Evolutionary conservation across 2,888 invertebrate genomes (phyloP), one percentile per base, ranked within the genome.

Genomic region (Drosophila subquinaria): DNA sequence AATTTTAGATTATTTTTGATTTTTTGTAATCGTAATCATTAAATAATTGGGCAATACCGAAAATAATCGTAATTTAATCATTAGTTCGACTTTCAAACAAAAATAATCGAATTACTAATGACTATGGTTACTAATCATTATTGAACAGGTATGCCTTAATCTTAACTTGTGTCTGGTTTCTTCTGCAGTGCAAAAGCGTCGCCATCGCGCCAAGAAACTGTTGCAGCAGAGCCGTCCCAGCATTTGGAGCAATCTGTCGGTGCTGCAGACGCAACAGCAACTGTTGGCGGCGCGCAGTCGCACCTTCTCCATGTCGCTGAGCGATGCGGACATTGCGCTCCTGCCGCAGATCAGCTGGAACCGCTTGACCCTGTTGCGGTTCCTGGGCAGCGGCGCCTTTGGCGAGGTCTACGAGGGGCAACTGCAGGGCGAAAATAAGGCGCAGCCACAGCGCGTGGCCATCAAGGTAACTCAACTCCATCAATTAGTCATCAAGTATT

Each of bases 361-460:
- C 76, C 97, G 98, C 91, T 96, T 99, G 65, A 96, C 96, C 0
- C 93, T 98, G 33, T 96, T 96, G 13, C 97, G 97, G 90, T 97
- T 98, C 91, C 94, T 99, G 59, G 99, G 99, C 0, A 97, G 97
- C 67, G 99, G 99, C 0, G 98, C 98, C 0, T 99, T 99, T 90
- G 99, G 99, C 0, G 98, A 99, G 93, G 99, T 99, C 1, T 98
- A 97, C 91, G 98, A 98, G 93, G 99, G 99, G 0, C 94, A 96
- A 69, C 97, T 97, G 0, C 94, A 95, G 47, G 94, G 94, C 57
- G 94, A 94, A 6, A 94, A 93, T 91, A 97, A 98, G 93, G 99
- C 65, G 38, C 94, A 94, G 23, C 95, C 95, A 65, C 96, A 95
- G 17, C 95, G 96, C 89, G 98, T 98, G n/a, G 98, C 98, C 11